These are phyloP conservation scores for human DNA, from an alignment of 2,113 vertebrate genomes.

Conservation along the genomic window DNA sequence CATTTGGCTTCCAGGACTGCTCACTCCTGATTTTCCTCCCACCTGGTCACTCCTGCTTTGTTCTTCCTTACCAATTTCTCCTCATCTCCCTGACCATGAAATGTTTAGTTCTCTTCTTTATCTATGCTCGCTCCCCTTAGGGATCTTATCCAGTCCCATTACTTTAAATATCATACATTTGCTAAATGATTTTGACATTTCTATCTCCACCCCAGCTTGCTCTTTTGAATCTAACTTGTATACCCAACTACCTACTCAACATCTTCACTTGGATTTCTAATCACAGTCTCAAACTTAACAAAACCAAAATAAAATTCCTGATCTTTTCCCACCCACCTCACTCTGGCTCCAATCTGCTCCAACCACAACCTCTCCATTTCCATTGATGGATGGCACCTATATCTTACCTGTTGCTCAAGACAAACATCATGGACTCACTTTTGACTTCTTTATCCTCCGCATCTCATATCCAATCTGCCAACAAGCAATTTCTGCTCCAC, in stretches of 20 bases:
- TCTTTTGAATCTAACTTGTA: background rate
- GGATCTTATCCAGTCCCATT: background rate
- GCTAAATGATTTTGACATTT: background rate
- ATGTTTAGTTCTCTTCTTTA: background rate
- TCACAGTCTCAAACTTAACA: background rate
- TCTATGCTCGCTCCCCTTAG: background rate
- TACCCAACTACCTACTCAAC: background rate
- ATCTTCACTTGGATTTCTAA: background rate
- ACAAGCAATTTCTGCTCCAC: background rate
- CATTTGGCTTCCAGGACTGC: background rate
- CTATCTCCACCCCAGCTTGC: background rate
- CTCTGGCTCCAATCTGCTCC: background rate
- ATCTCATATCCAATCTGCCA: background rate
- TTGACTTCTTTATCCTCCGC: too few relatives aligned
- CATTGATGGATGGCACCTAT: too few relatives aligned
- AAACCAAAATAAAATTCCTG: background rate
- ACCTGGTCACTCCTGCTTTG: too few relatives aligned
- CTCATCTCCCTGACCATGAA: background rate
- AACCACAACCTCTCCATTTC: background rate
- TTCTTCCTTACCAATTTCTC: background rate
- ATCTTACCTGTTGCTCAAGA: background rate
- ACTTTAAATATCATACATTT: background rate
- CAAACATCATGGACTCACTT: background rate
- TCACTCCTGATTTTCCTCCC: background rate
- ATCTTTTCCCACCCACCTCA: background rate